phyloP scores from a whole-genome alignment of 2,888 invertebrate genomes.

The Thecocarcelia acutangulata region DNA sequence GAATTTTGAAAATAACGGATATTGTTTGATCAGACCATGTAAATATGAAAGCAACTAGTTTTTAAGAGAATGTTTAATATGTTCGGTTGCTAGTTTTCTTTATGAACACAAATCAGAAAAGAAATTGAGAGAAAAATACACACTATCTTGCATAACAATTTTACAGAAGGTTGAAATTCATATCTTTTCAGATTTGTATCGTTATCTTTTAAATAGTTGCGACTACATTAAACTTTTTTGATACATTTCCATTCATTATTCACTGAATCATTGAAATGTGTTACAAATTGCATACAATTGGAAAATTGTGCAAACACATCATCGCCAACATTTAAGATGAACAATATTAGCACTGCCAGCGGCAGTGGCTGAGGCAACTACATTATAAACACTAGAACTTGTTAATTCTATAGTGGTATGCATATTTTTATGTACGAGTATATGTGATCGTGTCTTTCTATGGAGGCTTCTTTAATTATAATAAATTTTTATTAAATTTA shows the following conservation, averaged over 20 bases:
- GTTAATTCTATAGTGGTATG: constrained; percentile 17
- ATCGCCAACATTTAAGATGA: constrained; percentile 47
- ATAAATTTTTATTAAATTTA: constrained; percentile 71
- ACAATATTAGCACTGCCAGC: constrained; percentile 39
- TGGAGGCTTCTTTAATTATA: constrained; percentile 69
- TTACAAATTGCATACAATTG: constrained; percentile 75
- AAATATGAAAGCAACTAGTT: too few relatives aligned
- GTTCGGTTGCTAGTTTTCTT: neutral
- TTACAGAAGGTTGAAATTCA: constrained; percentile 46
- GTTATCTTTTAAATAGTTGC: constrained; percentile 40
- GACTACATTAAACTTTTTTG: constrained; percentile 2
- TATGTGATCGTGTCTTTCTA: constrained; percentile 39
- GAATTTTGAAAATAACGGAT: too few relatives aligned
- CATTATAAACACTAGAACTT: neutral
- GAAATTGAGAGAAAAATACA: neutral
- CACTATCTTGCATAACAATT: constrained; percentile 8
- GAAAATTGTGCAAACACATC: constrained; percentile 71
- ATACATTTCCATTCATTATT: constrained; percentile 57
- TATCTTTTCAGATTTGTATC: constrained; percentile 44
- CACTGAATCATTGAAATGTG: constrained; percentile 71
- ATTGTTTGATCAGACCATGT: too few relatives aligned
- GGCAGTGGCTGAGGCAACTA: neutral
- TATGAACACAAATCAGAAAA: neutral
- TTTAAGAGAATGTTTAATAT: too few relatives aligned
- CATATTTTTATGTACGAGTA: neutral